Evolutionary conservation across 2,113 vertebrate genomes (phyloP), one percentile per base, ranked within the genome.

Genomic region (Cariama cristata): DNA sequence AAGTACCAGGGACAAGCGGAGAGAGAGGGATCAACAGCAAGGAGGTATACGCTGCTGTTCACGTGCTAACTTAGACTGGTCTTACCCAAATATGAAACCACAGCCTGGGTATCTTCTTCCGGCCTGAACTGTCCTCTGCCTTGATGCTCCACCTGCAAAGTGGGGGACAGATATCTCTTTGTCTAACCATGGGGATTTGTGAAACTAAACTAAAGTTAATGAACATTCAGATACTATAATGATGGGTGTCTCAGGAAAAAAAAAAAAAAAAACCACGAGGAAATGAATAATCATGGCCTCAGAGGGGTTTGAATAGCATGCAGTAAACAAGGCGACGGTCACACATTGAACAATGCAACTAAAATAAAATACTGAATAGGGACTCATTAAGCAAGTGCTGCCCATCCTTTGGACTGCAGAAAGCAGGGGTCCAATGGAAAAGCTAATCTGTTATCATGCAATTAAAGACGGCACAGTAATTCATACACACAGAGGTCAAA

Each of bases 241-340:
- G 69, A 82, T 45, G 53, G 19, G 5, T 66, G 33, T 56, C 60
- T 59, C 49, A 45, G 33, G 27, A 5, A 45, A 75, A 40, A 47
- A 53, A 49, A 5, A 45, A 75, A 40, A 47, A 53, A 49, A 12
- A 55, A 38, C 7, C 0, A 4, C 0, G 0, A 93, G 58, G 62
- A 88, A 94, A 88, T 67, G 1, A 95, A 86, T 80, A 91, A 84
- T 94, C 66, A 52, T 0, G 0, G 47, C 68, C 83, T 79, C 73
- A 72, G 64, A 45, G 64, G 47, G 30, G 30, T 60, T 82, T 79
- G 69, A 94, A 90, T 9, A 88, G 92, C 66, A 75, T 13, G 66
- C 14, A 53, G 77, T 69, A 93, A 89, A 79, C 45, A 91, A 87
- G 33, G 64, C 8, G 6, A 77, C 14, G 72, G 83, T 74, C 60